phyloP scores from a whole-genome alignment of 2,113 vertebrate genomes.

The Cheilinus undulatus region DNA sequence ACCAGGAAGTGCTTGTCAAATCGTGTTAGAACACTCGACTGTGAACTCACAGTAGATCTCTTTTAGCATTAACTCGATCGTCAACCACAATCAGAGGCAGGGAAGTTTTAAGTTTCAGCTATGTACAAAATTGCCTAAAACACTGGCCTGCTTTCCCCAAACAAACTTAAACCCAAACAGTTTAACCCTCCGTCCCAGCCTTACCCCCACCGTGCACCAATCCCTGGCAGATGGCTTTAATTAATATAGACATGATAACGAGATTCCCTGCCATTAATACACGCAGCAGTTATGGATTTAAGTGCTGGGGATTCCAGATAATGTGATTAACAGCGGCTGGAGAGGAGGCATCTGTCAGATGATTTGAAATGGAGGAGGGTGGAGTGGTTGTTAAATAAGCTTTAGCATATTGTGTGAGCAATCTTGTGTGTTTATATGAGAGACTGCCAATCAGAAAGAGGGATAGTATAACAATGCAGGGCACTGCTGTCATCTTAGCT shows the following conservation, averaged over 20 bases:
- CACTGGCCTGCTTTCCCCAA: constrained; percentile 38
- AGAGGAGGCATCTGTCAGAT: constrained; percentile 76
- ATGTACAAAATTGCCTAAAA: constrained; percentile 52
- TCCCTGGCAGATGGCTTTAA: constrained; percentile 83
- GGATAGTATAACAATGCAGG: constrained; percentile 44
- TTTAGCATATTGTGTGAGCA: not conserved
- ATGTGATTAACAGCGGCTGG: constrained; percentile 81
- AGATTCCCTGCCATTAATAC: constrained; percentile 84
- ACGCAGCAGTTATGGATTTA: constrained; percentile 84
- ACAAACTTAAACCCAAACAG: constrained; percentile 41
- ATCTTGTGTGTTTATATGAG: constrained; percentile 38
- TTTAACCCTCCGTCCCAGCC: constrained; percentile 25
- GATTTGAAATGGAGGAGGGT: constrained; percentile 67
- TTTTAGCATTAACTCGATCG: constrained; percentile 28
- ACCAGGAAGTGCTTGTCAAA: constrained; percentile 76
- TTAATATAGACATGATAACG: constrained; percentile 84
- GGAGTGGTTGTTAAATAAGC: constrained; percentile 40
- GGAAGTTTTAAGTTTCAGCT: constrained; percentile 53
- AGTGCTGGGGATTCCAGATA: constrained; percentile 81
- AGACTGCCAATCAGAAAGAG: constrained; percentile 21
- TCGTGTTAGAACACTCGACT: constrained; percentile 52
- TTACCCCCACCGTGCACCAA: constrained; percentile 48
- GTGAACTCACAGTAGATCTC: constrained; percentile 42
- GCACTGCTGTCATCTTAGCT: constrained; percentile 28
- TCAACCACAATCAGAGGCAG: constrained; percentile 42